These are phyloP conservation scores for Myopa tessellatipennis DNA, from an alignment of 2,888 invertebrate species.

Conservation along the genomic window DNA sequence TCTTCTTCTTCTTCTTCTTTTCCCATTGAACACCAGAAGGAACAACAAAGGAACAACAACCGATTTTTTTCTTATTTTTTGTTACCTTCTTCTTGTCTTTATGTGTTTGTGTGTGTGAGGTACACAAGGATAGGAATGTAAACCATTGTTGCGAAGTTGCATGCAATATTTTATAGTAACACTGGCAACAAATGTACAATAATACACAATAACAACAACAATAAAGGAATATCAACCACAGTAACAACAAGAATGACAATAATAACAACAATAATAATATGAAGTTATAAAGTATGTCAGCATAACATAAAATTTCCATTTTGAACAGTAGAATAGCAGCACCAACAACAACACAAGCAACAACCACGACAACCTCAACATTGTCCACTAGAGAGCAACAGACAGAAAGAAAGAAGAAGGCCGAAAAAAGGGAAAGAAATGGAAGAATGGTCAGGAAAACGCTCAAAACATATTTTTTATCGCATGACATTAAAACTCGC, in stretches of 20 bases:
- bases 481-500: not conserved
- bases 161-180: not conserved
- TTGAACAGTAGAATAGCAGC: not conserved
- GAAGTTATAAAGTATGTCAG: not conserved
- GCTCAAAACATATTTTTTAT: no score
- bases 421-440: no score
- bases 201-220: not conserved
- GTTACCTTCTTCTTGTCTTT: no score
- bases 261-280: not conserved
- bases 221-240: not conserved
- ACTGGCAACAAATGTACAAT: not conserved
- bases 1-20: not conserved
- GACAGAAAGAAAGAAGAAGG: no score
- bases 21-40: not conserved
- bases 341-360: not conserved
- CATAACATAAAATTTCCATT: not conserved
- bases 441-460: no score
- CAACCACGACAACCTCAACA: no score
- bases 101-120: no score
- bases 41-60: no score
- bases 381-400: no score
- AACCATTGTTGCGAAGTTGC: not conserved
- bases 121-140: no score
- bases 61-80: no score
- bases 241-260: not conserved